Percentiles rank a stretch among this genome's conserved stretches.
Evolutionary conservation across 1,140 invertebrate species (phyloP).

Genomic region (Drosophila pruinosa): DNA sequence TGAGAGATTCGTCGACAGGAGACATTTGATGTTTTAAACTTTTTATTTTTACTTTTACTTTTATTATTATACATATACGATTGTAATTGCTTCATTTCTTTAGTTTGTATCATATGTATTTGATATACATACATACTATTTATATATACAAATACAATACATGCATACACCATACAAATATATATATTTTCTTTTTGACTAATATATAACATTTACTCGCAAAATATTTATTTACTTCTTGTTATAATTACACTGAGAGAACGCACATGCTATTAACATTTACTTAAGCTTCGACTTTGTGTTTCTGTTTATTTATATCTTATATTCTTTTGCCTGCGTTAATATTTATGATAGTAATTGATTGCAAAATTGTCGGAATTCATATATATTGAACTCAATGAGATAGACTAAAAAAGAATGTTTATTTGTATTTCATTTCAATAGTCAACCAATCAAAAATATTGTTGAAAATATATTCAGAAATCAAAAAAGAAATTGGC

Average conservation of each 20-base stretch:
- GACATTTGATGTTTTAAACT: slow-evolving; percentile 61
- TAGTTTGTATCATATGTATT: slow-evolving; percentile 71
- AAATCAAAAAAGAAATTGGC: no score
- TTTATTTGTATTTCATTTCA: not conserved
- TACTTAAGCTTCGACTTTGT: slow-evolving; percentile 42
- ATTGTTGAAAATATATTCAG: no score
- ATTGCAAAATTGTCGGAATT: slow-evolving; percentile 66
- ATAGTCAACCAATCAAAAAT: not conserved
- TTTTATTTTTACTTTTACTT: slow-evolving; percentile 64
- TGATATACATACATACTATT: slow-evolving; percentile 56
- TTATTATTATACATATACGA: slow-evolving; percentile 59
- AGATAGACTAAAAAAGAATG: not conserved
- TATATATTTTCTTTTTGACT: slow-evolving; percentile 47
- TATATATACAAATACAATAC: slow-evolving; percentile 57
- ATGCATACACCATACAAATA: slow-evolving; percentile 45
- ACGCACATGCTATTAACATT: slow-evolving; percentile 54
- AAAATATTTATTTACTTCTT: slow-evolving; percentile 5
- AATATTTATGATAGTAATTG: slow-evolving; percentile 31
- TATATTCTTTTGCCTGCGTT: not conserved
- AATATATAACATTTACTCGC: slow-evolving; percentile 13
- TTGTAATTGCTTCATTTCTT: slow-evolving; percentile 81
- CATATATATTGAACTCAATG: not conserved
- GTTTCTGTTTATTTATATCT: not conserved
- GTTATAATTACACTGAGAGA: slow-evolving; percentile 59
- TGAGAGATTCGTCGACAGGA: slow-evolving; percentile 23